phyloP scores from a whole-genome alignment of 1,140 invertebrate genomes.

The Dinoponera quadriceps region DNA sequence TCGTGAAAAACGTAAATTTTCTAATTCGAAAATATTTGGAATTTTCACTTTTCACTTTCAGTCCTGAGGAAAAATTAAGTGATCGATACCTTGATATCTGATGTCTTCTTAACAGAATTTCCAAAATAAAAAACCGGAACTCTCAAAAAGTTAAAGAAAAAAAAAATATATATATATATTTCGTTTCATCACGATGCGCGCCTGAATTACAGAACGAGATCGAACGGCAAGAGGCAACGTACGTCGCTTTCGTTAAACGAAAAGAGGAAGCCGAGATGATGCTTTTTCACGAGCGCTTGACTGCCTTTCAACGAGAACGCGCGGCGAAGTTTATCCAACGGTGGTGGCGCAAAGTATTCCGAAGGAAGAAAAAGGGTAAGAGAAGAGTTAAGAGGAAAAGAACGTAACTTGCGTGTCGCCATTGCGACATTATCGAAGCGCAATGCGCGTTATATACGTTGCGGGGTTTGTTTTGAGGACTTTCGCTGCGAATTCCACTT shows the following conservation, averaged over 20 bases:
- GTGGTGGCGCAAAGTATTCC: conserved; percentile 7
- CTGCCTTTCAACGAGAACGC: not conserved
- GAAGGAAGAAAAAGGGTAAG: not conserved
- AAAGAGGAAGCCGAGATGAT: not conserved
- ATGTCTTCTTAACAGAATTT: too few relatives aligned
- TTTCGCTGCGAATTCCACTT: too few relatives aligned
- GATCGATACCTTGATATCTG: too few relatives aligned
- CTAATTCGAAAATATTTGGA: too few relatives aligned
- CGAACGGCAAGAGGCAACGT: not conserved
- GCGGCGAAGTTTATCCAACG: conserved; percentile 9
- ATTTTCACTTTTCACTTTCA: too few relatives aligned
- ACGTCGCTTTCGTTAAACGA: not conserved
- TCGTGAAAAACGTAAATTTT: too few relatives aligned
- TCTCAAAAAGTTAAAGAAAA: too few relatives aligned
- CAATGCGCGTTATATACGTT: too few relatives aligned
- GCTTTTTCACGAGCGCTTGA: not conserved
- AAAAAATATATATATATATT: too few relatives aligned
- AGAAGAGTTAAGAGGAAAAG: not conserved
- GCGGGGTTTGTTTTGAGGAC: too few relatives aligned
- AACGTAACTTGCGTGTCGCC: not conserved
- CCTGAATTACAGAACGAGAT: conserved; percentile 30
- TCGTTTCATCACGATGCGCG: not conserved
- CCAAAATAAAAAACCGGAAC: too few relatives aligned
- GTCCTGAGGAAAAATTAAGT: too few relatives aligned
- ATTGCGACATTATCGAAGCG: not conserved